Base-by-base conservation (phyloP, 2,797 vertebrate genomes). In the Kryptopterus vitreolus region DNA sequence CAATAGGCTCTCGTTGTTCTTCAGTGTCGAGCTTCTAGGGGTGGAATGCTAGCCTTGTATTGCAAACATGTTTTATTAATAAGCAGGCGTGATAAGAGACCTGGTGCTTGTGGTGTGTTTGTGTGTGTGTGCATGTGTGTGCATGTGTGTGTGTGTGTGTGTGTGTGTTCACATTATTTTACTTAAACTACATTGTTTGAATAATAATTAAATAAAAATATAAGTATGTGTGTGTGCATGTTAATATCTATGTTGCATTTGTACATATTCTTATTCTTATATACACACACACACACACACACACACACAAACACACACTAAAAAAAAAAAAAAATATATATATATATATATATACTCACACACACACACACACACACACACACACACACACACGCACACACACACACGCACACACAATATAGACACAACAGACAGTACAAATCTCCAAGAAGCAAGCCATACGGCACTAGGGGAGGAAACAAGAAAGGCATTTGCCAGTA, bases 51-150 rank as follows among this genome's bases (percentile, higher is more conserved):
- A 43, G 31, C 72, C 13, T 18, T 72, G 68, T 71, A 72, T 35
- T 50, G 48, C 66, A 35, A 43, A 26, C 68, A 22, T 71, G 43
- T 62, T 52, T 20, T 72, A 71, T 62, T 26, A 50, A 15, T 48
- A 29, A 15, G 50, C 46, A 50, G 46, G 26, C 48, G 7, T 48
- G 16, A 69, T 69, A 18, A 69, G 65, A 46, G 35, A 46, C 65
- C 0, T 38, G 10, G 4, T 43, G 22, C 62, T 65, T 65, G 38
- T 4, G 22, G 33, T 63, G 38, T 43, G 8, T 38, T 1, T 38
- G 33, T 63, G n/a, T n/a, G n/a, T n/a, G n/a, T n/a, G n/a, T n/a
- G n/a, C n/a, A n/a, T n/a, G n/a, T n/a, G n/a, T n/a, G n/a, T n/a
- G n/a, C n/a, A n/a, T n/a, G n/a, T n/a, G n/a, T n/a, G n/a, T n/a